Evolutionary conservation across 2,797 vertebrate species (phyloP), one percentile per base, ranked within the genome.

Genomic region (Leptodactylus fallax): DNA sequence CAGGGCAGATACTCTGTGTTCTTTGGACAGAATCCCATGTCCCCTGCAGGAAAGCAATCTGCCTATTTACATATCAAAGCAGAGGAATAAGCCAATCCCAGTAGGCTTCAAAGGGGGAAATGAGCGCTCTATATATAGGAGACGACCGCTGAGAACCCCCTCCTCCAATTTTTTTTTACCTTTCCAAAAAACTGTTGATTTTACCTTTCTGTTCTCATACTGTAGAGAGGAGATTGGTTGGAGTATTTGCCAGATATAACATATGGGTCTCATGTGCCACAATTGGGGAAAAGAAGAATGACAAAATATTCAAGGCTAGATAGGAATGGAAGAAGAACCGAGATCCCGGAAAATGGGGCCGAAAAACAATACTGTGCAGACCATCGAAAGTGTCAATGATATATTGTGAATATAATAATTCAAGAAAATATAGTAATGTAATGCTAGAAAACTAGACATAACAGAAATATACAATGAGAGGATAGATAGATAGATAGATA

Each of bases 61-160:
- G 90, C 86, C 85, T 10, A 94, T 96, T 95, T 96, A 91, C 95
- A 96, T 96, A 95, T 96, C 95, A 96, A 96, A 96, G 95, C 90
- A 72, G 90, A 92, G 91, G 91, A 94, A 94, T 87, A 90, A 91
- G 89, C 93, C 94, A 94, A 93, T 90, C 91, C 93, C 93, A 93
- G 92, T 86, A 93, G 94, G 93, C 92, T 91, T 94, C 91, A 72
- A 87, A 93, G 90, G 91, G 91, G 91, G 92, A 94, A 94, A 91
- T 90, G 90, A 94, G 93, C 91, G 87, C 90, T 91, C 88, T 93
- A 84, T 56, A 91, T 93, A 91, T 90, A 93, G 93, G 92, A 91
- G 92, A 91, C 90, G 76, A 90, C 85, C 91, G 92, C 92, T 90
- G 93, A 93, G 88, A 90, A 51, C 91, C 90, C 90, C 77, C 56